phyloP scores from a whole-genome alignment of 2,113 vertebrate genomes.

The Lichenostomus cassidix region DNA sequence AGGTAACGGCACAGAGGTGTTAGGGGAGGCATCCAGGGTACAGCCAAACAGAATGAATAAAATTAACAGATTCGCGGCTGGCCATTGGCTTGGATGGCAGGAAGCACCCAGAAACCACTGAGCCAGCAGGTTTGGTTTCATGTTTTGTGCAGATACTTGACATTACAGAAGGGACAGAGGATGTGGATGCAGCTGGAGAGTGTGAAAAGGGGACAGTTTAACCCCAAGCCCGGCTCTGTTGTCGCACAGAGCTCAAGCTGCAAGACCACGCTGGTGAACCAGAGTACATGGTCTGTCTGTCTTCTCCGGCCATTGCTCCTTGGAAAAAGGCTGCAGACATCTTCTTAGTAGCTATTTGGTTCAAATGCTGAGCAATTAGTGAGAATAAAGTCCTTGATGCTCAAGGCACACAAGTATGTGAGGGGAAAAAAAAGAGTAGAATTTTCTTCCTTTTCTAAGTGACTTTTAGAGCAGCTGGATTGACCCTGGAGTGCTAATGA shows the following conservation, averaged over 20 bases:
- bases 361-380: not conserved
- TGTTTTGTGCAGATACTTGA: not conserved
- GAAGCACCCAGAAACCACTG: not conserved
- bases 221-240: rapidly evolving
- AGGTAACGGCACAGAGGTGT: not conserved
- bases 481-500: not conserved
- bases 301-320: not conserved
- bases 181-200: not conserved
- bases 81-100: rapidly evolving
- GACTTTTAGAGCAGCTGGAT: not conserved
- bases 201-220: not conserved
- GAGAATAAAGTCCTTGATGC: not conserved
- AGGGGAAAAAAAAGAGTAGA: not conserved
- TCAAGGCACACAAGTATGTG: not conserved
- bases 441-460: not conserved
- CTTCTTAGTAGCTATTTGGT: not conserved
- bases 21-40: not conserved
- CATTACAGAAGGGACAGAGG: not conserved
- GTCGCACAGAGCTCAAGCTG: not conserved
- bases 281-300: not conserved
- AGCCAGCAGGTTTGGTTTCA: not conserved
- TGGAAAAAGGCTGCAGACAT: not conserved
- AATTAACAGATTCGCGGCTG: not conserved
- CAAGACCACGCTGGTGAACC: not conserved
- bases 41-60: not conserved